Base-by-base conservation (phyloP, 2,113 vertebrate genomes). In the Verasper variegatus region DNA sequence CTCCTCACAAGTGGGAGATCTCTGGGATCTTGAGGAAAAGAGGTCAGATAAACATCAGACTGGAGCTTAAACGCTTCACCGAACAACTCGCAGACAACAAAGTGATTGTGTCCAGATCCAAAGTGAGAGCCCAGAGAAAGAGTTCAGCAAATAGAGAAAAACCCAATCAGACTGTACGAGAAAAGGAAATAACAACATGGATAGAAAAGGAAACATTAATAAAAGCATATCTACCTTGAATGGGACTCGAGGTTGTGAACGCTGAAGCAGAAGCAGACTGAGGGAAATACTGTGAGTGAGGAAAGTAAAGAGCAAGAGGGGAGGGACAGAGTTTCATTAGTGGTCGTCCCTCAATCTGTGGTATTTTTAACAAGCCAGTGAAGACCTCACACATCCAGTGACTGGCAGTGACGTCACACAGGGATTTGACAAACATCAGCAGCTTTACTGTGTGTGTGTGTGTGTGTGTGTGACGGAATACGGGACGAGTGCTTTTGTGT, bases 351-450 rank as follows among this genome's bases (percentile, higher is more conserved):
- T 85, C 88, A 76, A 82, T 58, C 78, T 57, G 26, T 72, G 89
- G 81, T 83, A 90, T 93, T 85, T 93, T 82, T 82, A 81, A 81
- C 85, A 55, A 60, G 63, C 21, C 65, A 21, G 76, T 76, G 52
- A 75, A 84, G 66, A 74, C 84, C 92, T 92, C 91, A 83, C 92
- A 92, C 90, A 85, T 87, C 78, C 49, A 15, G 83, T 82, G 86
- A 70, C 79, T 68, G 68, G 26, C 65, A 84, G 15, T 85, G 82
- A 87, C 71, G 59, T 15, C 74, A 76, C 35, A 65, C 18, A 59
- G 64, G 70, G 47, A 68, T 83, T 77, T 71, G 64, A 81, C 55
- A 73, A 9, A 61, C 84, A 73, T 85, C 49, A 77, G 82, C 64
- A 26, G 66, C 68, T 66, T 81, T 72, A 3, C 52, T 23, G 57